Base-by-base conservation (phyloP, 1,140 invertebrate genomes). In the Psix sp. region DNA sequence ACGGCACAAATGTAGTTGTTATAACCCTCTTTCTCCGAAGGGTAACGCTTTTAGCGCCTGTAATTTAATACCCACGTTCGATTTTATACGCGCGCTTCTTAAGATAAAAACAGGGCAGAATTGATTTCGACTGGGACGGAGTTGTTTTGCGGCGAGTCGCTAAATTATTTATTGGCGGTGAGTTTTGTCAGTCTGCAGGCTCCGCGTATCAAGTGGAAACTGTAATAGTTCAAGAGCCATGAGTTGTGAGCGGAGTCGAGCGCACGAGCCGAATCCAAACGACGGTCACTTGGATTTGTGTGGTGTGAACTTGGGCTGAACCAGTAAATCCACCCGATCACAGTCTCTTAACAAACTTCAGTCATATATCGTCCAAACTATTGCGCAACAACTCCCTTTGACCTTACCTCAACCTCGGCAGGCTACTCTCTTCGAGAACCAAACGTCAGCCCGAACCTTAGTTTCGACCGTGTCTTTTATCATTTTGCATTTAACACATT, bases 221-320 rank as follows among this genome's bases (percentile, higher is more conserved):
- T 3, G 40, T 51, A 36, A 59, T 76, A 67, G 74, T 80, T 83
- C 66, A 60, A 76, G 77, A 75, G 74, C 72, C 77, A 78, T 80
- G 81, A 83, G 82, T 83, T 77, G 77, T 74, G 70, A 56, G 74
- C 43, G 60, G 72, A 77, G 71, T 81, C 75, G 72, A 62, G 74
- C 74, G 72, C 70, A 77, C 26, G 68, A 45, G 74, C 59, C 52
- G 68, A 77, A 72, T 72, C 62, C 52, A 68, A 77, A 76, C 75
- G 76, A 80, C 81, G 83, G 84, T 85, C 84, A 86, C 83, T 84
- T 86, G 83, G 75, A 86, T 86, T 86, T 86, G 84, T 86, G 85
- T 85, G 80, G 83, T 86, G 85, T 83, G 80, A 86, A 86, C 80
- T 80, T 77, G 66, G 81, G 74, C 72, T 78, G 80, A 80, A 83